Evolutionary conservation across 2,888 invertebrate genomes (phyloP), one percentile per base, ranked within the genome.

Genomic region (Polylopha cassiicola): DNA sequence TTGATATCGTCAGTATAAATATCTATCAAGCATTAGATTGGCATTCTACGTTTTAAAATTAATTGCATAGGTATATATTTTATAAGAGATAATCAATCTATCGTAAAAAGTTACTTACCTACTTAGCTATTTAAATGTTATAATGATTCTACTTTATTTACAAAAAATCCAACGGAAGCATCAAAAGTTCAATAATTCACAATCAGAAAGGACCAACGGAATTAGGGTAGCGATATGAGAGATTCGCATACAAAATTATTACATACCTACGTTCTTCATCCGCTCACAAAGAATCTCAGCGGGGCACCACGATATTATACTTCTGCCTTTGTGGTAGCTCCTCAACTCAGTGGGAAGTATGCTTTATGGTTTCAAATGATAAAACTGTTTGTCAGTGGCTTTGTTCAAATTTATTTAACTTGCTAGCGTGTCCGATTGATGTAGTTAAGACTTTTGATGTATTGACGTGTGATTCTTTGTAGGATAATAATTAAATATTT

Each of bases 301-400:
- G 84, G 84, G 85, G 78, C 67, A 65, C 79, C 75, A 68, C 69
- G 71, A 81, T 84, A 85, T 84, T 84, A 78, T 84, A 79, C 76
- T 66, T 72, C 64, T 73, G 73, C 80, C 82, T 84, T 85, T 84
- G 82, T 84, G 65, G 79, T 75, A 73, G 77, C 79, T 74, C 61
- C 67, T 61, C 60, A 59, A 59, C 82, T 46, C 82, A 77, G 82
- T 82, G 73, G 84, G 82, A 73, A 69, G 78, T 71, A 76, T 78
- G 74, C 81, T 84, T 82, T 84, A 84, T 75, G 82, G 82, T 77
- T 82, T 77, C 76, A 75, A 84, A 85, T 85, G 84, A 84, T 85
- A 81, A 78, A 79, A 84, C 69, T 78, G 82, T 82, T 81, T 79
- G 80, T 81, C 76, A 77, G 80, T 72, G 71, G 73, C 78, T 73